Evolutionary conservation across 2,113 vertebrate species (phyloP).

Genomic region (Scytalopus superciliaris): DNA sequence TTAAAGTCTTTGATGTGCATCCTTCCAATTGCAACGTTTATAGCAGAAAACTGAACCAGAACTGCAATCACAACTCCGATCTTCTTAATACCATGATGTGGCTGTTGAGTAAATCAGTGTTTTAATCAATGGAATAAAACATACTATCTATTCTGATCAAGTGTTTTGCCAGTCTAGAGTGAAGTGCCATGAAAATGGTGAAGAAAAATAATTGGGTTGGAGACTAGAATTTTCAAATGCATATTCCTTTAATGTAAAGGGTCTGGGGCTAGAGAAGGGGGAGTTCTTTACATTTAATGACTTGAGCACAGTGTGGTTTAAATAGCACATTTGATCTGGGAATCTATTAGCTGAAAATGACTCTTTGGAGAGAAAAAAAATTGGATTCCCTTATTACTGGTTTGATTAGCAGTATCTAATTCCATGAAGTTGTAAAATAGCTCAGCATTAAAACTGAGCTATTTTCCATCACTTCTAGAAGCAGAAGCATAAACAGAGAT

Average conservation of each 20-base stretch:
- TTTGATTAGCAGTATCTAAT: conserved; percentile 27
- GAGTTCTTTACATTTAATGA: not conserved
- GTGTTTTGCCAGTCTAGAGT: not conserved
- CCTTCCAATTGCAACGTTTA: not conserved
- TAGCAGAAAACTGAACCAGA: not conserved
- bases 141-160: not conserved
- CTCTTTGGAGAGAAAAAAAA: not conserved
- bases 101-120: not conserved
- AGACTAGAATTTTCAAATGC: not conserved
- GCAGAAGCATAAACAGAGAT: not conserved
- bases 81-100: not conserved
- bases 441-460: not conserved
- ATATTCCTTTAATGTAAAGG: not conserved
- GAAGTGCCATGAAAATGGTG: not conserved
- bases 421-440: not conserved
- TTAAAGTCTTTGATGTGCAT: not conserved
- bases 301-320: not conserved
- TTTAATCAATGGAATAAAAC: not conserved
- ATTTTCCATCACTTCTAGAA: not conserved
- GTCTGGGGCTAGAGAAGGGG: not conserved
- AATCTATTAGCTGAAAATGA: conserved; percentile 19
- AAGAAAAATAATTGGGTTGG: not conserved
- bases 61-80: not conserved
- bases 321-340: not conserved
- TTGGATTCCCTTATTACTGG: not conserved